These are phyloP conservation scores for Drosophila athabasca DNA, from an alignment of 1,140 invertebrate species.

Conservation along the genomic window DNA sequence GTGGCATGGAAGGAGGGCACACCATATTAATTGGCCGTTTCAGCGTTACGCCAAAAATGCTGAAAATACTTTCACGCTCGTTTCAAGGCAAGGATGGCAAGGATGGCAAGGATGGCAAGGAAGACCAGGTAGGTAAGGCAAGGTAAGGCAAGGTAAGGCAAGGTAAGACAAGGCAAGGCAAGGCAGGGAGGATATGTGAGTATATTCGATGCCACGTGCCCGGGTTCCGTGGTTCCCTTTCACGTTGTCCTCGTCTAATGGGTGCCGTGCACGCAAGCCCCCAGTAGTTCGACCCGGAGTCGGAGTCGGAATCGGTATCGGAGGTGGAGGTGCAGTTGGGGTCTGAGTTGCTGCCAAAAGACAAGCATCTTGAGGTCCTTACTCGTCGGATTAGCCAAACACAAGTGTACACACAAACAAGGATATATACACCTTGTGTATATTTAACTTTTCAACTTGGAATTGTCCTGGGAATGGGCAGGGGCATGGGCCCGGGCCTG, in stretches of 20 bases:
- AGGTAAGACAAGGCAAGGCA: neutral
- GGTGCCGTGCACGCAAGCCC: slow-evolving; percentile 60
- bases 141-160: neutral
- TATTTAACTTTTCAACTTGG: slow-evolving; percentile 66
- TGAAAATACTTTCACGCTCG: slow-evolving; percentile 78
- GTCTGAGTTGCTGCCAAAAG: slow-evolving; percentile 39
- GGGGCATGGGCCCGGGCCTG: too few relatives aligned
- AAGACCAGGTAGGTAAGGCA: too few relatives aligned
- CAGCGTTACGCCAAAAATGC: slow-evolving; percentile 67
- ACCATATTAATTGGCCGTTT: slow-evolving; percentile 72
- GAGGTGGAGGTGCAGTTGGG: slow-evolving; percentile 8
- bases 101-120: slow-evolving; percentile 24
- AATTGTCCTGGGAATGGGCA: slow-evolving; percentile 24
- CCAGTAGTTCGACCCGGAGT: slow-evolving; percentile 16
- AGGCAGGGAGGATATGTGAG: slow-evolving; percentile 16
- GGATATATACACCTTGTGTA: slow-evolving; percentile 42
- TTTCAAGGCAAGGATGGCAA: slow-evolving; percentile 54
- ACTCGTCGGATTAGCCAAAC: slow-evolving; percentile 52
- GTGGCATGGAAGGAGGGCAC: slow-evolving; percentile 3
- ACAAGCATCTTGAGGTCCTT: slow-evolving; percentile 74
- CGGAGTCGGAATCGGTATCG: neutral
- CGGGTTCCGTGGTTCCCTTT: slow-evolving; percentile 13
- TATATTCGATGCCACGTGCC: slow-evolving; percentile 64
- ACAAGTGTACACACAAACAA: slow-evolving; percentile 41
- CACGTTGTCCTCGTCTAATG: slow-evolving; percentile 56